Evolutionary conservation across 2,888 invertebrate genomes (phyloP).

Genomic region (Dicycla oo): DNA sequence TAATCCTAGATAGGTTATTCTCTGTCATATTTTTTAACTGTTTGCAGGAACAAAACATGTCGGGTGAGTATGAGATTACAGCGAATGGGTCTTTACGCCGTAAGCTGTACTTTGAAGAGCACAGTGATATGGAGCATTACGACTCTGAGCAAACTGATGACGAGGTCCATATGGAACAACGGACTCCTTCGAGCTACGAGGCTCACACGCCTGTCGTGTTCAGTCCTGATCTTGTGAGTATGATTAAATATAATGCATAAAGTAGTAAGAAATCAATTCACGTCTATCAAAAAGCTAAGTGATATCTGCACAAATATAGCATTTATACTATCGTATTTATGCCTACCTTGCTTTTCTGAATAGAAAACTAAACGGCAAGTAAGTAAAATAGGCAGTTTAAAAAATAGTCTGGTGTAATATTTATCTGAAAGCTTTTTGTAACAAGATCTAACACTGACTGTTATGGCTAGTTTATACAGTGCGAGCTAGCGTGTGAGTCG

Average conservation of each 20-base stretch:
- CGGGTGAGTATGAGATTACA: conserved; percentile 85
- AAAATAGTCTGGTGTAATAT: neutral
- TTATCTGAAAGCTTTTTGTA: neutral
- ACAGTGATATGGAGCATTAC: conserved; percentile 85
- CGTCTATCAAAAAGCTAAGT: neutral
- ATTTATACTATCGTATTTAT: no score
- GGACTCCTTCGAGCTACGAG: conserved; percentile 80
- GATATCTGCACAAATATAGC: no score
- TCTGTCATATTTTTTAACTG: neutral
- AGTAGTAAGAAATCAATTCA: neutral
- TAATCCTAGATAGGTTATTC: neutral
- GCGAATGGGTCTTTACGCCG: conserved; percentile 86
- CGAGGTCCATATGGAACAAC: conserved; percentile 74
- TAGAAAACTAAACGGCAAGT: neutral
- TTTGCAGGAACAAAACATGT: conserved; percentile 82
- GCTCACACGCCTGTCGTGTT: conserved; percentile 80
- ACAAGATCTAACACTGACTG: neutral
- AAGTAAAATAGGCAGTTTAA: neutral
- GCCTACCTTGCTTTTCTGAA: neutral
- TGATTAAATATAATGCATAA: neutral
- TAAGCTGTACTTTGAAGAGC: conserved; percentile 85
- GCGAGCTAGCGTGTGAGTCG: no score
- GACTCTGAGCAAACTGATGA: conserved; percentile 87
- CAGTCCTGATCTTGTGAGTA: conserved; percentile 85
- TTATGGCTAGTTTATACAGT: no score